Percentiles rank a stretch among this genome's conserved stretches.
Evolutionary conservation across 2,888 invertebrate genomes (phyloP).

Genomic region (Deilephila elpenor): DNA sequence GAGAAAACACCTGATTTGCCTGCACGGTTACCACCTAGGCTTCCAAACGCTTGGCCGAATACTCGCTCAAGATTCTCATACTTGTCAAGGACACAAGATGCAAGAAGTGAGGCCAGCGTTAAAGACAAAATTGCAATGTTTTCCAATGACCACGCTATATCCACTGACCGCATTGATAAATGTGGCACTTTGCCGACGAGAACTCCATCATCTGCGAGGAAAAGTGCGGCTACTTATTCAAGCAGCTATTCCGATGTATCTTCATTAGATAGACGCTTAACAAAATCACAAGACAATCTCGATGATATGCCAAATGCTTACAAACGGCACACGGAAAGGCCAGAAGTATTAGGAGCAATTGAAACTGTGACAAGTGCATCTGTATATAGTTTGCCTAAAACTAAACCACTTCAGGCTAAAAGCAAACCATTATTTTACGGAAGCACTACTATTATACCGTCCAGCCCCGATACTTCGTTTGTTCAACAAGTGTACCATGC

Average conservation of each 20-base stretch:
- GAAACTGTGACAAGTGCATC: slow-evolving; percentile 61
- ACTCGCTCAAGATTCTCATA: slow-evolving; percentile 72
- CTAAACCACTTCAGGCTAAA: slow-evolving; percentile 54
- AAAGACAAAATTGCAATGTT: slow-evolving; percentile 95
- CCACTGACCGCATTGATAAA: slow-evolving; percentile 74
- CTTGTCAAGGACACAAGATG: slow-evolving; percentile 88
- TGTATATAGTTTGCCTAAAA: slow-evolving; percentile 53
- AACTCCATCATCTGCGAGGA: slow-evolving; percentile 60
- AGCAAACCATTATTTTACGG: slow-evolving; percentile 78
- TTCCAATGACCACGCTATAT: slow-evolving; percentile 82
- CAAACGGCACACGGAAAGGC: slow-evolving; percentile 71
- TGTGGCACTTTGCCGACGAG: slow-evolving; percentile 72
- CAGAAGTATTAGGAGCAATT: slow-evolving; percentile 82
- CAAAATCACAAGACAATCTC: slow-evolving; percentile 81
- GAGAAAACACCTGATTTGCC: slow-evolving; percentile 81
- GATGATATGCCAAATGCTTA: slow-evolving; percentile 77
- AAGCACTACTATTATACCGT: slow-evolving; percentile 73
- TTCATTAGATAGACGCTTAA: slow-evolving; percentile 75
- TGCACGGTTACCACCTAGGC: slow-evolving; percentile 67
- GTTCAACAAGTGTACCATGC: slow-evolving; percentile 68
- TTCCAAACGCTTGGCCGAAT: slow-evolving; percentile 62
- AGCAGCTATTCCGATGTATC: slow-evolving; percentile 68
- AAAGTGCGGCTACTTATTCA: slow-evolving; percentile 61
- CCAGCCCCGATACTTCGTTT: slow-evolving; percentile 60
- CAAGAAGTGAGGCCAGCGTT: slow-evolving; percentile 91